Evolutionary conservation across 2,113 vertebrate species (phyloP), one percentile per base, ranked within the genome.

Genomic region (Coracopsis vasa): DNA sequence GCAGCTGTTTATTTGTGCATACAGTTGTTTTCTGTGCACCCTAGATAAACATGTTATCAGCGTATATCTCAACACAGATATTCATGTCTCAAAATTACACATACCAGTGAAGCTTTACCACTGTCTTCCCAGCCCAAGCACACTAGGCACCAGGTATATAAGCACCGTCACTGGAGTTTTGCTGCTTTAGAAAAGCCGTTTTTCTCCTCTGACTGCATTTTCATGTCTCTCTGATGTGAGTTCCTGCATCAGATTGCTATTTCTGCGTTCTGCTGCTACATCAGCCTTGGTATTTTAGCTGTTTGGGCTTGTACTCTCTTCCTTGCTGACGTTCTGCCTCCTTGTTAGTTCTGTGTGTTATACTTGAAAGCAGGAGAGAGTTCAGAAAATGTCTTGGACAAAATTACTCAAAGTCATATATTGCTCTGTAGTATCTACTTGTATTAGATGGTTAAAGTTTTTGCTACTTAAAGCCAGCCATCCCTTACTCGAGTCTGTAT

Each of bases 241-340:
- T 23, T 93, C 71, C 60, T 91, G 9, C 74, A 24, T 67, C 42
- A 80, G 70, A 18, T 93, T 61, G 50, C 50, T 92, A 16, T 42
- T 72, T 45, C 42, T 69, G 80, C 5, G 3, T 44, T 87, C 71
- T 83, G 72, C 87, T 94, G 92, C 80, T 86, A 89, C 72, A 51
- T 80, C 91, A 92, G 61, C 78, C 51, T 48, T 27, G 74, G 58
- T 95, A 62, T 94, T 93, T 81, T 42, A 84, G 88, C 54, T 91
- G 87, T 90, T 86, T 0, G 4, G 92, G 72, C 93, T 91, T 93
- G 80, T 62, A 69, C 33, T 39, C 2, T 0, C 16, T 64, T 71
- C 71, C 48, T 62, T 37, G 54, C 69, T 74, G 67, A 28, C 31
- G n/a, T 44, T 82, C 25, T 72, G 69, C 23, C 71, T 90, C 82